Conservation (phyloP, 2,113 vertebrate species). For the Sander vitreus region DNA sequence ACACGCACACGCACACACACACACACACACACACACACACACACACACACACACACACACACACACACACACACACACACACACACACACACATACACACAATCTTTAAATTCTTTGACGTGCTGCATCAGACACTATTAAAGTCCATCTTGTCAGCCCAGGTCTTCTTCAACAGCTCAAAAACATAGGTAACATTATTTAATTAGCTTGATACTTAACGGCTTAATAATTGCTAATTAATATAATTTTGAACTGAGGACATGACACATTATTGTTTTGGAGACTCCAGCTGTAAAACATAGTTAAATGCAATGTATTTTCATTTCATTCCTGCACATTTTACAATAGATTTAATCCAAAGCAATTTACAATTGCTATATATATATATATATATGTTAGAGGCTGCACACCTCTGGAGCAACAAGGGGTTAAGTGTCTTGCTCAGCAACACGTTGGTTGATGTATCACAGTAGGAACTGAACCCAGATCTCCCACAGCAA, state of each 20-base stretch:
- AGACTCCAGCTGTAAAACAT: not conserved
- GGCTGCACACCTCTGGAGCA: too few relatives aligned
- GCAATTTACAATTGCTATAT: too few relatives aligned
- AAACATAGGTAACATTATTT: not conserved
- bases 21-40: slow-evolving; percentile 27
- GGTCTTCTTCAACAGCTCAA: not conserved
- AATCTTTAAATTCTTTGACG: slow-evolving; percentile 23
- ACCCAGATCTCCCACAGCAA: too few relatives aligned
- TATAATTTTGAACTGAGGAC: not conserved
- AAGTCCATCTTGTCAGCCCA: not conserved
- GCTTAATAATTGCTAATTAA: not conserved
- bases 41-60: slow-evolving; percentile 17
- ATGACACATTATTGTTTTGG: not conserved
- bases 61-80: slow-evolving; percentile 17
- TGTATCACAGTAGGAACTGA: too few relatives aligned
- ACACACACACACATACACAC: slow-evolving; percentile 1
- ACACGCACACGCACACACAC: too few relatives aligned
- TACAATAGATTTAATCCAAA: not conserved
- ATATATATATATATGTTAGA: too few relatives aligned
- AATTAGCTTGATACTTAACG: not conserved
- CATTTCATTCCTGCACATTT: not conserved
- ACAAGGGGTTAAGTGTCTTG: too few relatives aligned
- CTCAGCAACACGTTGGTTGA: too few relatives aligned
- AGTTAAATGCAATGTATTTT: not conserved
- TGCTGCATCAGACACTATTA: not conserved